Evolutionary conservation across 2,113 vertebrate species (phyloP).

Genomic region (Entelurus aequoreus): DNA sequence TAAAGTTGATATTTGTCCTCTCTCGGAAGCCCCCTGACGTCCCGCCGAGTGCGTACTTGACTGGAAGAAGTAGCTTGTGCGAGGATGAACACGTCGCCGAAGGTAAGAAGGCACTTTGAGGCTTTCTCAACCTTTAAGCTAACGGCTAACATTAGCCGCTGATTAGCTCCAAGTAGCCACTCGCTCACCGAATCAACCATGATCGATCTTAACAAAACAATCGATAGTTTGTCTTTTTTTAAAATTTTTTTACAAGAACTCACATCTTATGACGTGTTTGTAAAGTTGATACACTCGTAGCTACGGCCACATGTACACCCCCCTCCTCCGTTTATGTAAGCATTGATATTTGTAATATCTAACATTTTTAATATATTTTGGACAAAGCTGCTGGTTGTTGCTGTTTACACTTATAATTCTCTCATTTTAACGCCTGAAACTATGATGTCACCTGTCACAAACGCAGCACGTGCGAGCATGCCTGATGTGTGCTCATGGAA

Average conservation of each 20-base stretch:
- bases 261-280: too few relatives aligned
- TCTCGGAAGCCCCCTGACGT: background rate
- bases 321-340: constrained; percentile 60
- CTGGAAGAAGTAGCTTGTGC: constrained; percentile 37
- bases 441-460: too few relatives aligned
- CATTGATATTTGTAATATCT: constrained; percentile 22
- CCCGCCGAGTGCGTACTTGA: background rate
- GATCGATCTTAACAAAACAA: background rate
- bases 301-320: constrained; percentile 19
- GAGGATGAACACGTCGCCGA: constrained; percentile 55
- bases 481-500: too few relatives aligned
- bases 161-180: constrained; percentile 59
- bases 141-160: constrained; percentile 50
- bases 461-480: too few relatives aligned
- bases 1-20: constrained; percentile 40
- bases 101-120: constrained; percentile 66
- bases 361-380: background rate
- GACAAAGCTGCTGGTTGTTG: background rate
- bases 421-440: too few relatives aligned
- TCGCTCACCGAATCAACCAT: constrained; percentile 35
- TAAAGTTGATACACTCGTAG: constrained; percentile 32
- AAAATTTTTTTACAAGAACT: background rate
- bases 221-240: background rate
- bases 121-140: constrained; percentile 40
- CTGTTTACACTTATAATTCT: background rate